phyloP scores from a whole-genome alignment of 2,888 invertebrate genomes.

The Tillus elongatus region DNA sequence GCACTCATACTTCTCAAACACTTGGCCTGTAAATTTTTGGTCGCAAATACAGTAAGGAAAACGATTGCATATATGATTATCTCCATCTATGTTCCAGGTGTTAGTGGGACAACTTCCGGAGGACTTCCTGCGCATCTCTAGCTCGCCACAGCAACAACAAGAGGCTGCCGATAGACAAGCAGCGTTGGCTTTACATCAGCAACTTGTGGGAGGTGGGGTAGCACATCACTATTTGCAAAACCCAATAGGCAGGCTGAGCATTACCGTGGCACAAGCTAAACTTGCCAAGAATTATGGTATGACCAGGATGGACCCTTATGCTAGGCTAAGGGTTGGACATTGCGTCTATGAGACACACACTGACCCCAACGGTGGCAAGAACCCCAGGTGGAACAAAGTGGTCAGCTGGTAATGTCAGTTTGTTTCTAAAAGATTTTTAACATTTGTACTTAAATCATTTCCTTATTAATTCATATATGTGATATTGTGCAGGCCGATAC shows the following conservation, averaged over 20 bases:
- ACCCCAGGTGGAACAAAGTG: conserved; percentile 92
- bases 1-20: background rate
- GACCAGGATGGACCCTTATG: conserved; percentile 94
- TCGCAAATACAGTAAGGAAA: too few relatives aligned
- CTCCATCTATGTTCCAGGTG: conserved; percentile 56
- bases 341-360: conserved; percentile 94
- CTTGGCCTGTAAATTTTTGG: conserved; percentile 5
- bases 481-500: too few relatives aligned
- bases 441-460: too few relatives aligned
- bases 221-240: conserved; percentile 41
- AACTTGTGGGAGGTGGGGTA: conserved; percentile 45
- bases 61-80: too few relatives aligned
- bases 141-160: conserved; percentile 54
- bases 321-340: conserved; percentile 84
- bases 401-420: conserved; percentile 66
- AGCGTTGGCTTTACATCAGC: conserved; percentile 62
- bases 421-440: conserved; percentile 7
- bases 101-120: conserved; percentile 71
- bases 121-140: conserved; percentile 59
- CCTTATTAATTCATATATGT: too few relatives aligned
- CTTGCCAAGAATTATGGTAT: conserved; percentile 91
- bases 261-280: conserved; percentile 85
- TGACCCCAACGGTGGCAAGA: conserved; percentile 88
- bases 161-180: conserved; percentile 72
- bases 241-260: conserved; percentile 63